Base-by-base conservation (phyloP, 30 jellyfish, hydroid and myxozoan species). In the Phacellophora camtschatica region DNA sequence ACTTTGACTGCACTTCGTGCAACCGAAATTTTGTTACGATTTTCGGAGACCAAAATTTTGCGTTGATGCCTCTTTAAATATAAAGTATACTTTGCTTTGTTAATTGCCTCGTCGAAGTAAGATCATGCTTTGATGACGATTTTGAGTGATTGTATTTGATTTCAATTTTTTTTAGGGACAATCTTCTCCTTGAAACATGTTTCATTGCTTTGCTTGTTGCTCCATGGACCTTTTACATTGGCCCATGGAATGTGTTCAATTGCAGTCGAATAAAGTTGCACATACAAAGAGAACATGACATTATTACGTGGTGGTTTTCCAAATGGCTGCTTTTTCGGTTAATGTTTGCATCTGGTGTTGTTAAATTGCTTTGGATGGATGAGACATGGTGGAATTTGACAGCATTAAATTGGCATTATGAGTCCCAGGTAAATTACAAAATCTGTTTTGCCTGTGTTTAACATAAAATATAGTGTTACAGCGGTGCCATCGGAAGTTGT, bases 321-420 rank as follows among this genome's bases (percentile, higher is more conserved):
- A 59, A 56, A 41, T 85, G 96, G 96, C 72, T 85, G 19, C 86
- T 74, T 24, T 85, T 85, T 56, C 83, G 96, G 25, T 43, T 74
- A 16, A 85, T 74, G 90, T 74, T 85, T 46, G 87, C 89, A 22
- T 74, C 86, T 27, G 96, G 96, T 0, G 66, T 85, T 4, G 90
- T 74, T 18, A 74, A 85, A 51, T 64, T 85, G 73, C 88, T 72
- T 31, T 85, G 96, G 96, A 66, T 56, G 88, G 96, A 74, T 49
- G 74, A 46, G 32, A 49, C 96, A 15, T 85, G 96, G 96, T 85
- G 96, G 96, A 43, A 74, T 27, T 66, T 74, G 6, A 85, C 96
- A 18, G 96, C 96, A 0, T 37, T 85, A 35, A 61, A 74, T 22
- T 74, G 89, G 89, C 88, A 85, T 50, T 73, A 74, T 49, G 96